These are phyloP conservation scores for Drosophila subquinaria DNA, from an alignment of 2,888 invertebrate genomes.

Conservation along the genomic window DNA sequence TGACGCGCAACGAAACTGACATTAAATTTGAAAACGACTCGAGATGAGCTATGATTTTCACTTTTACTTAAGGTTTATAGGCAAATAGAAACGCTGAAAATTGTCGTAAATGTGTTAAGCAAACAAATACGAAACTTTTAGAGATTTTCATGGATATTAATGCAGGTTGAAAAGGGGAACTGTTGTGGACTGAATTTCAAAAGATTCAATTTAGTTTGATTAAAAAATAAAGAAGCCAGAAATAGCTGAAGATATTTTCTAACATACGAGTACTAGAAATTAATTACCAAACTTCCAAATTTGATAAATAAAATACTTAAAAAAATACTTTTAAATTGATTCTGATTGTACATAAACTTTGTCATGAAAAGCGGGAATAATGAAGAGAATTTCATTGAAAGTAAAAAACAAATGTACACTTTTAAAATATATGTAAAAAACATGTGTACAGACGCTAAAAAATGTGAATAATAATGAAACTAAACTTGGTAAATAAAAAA, in stretches of 20 bases:
- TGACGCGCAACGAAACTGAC: conserved; percentile 44
- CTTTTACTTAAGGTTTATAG: conserved; percentile 36
- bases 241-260: no score
- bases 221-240: not conserved
- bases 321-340: no score
- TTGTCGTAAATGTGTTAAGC: conserved; percentile 38
- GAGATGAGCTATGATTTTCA: conserved; percentile 40
- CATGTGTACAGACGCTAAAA: no score
- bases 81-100: conserved; percentile 42
- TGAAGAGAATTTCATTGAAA: no score
- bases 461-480: no score
- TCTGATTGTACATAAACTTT: no score
- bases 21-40: conserved; percentile 3
- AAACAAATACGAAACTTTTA: conserved; percentile 6
- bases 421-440: not conserved
- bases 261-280: no score
- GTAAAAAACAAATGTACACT: not conserved
- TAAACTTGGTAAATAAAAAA: no score
- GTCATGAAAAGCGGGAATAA: no score
- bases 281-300: no score
- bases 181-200: not conserved
- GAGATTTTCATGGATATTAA: not conserved
- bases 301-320: no score
- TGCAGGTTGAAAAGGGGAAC: not conserved
- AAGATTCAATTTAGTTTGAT: not conserved